Conservation (phyloP, 2,113 vertebrate genomes). For the Trichomycterus rosablanca region DNA sequence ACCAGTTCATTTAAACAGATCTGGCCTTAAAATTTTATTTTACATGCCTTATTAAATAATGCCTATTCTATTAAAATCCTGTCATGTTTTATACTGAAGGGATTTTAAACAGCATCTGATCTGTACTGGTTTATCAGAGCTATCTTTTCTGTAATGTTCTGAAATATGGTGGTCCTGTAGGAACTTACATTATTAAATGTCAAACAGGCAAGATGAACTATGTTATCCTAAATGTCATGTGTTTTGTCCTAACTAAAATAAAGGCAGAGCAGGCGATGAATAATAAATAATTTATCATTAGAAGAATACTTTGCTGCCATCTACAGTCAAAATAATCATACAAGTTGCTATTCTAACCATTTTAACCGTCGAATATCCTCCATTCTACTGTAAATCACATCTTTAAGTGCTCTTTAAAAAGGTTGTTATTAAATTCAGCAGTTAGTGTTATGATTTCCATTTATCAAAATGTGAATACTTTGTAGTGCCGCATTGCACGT, state of each 20-base stretch:
- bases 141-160: not conserved
- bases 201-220: not conserved
- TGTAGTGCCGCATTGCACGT: no score
- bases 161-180: not conserved
- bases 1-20: not conserved
- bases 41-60: not conserved
- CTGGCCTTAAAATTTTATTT: constrained; percentile 7
- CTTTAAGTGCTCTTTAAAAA: no score
- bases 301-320: constrained; percentile 30
- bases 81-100: not conserved
- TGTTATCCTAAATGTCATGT: not conserved
- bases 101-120: not conserved
- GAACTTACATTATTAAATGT: constrained; percentile 1
- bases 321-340: constrained; percentile 18
- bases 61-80: not conserved
- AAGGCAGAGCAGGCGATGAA: not conserved
- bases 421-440: no score
- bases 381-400: no score
- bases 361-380: no score
- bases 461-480: no score
- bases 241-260: not conserved
- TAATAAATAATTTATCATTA: not conserved
- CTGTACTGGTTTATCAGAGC: not conserved
- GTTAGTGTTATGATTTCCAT: no score
- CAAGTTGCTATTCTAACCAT: not conserved